Base-by-base conservation (phyloP, 2,113 vertebrate species). In the Picathartes gymnocephalus region DNA sequence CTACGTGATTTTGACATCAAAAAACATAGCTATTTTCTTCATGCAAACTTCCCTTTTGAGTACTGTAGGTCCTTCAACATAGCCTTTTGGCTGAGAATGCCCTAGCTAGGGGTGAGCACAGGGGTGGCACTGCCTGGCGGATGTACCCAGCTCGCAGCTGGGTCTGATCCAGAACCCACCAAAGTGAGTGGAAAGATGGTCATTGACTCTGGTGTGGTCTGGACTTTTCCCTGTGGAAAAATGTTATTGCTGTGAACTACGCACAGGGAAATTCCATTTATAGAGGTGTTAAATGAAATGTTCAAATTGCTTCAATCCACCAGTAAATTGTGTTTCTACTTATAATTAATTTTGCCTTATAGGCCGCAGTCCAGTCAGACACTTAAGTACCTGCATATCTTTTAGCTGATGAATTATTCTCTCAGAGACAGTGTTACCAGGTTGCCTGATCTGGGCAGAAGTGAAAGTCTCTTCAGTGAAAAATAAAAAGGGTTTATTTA, bases 321-420 rank as follows among this genome's bases (percentile, higher is more conserved):
- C 5, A 90, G 33, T 33, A 95, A 90, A 92, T 90, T 78, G 35
- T 6, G 1, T 86, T 95, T 92, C 56, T 86, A 51, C 45, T 88
- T 72, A 47, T 48, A 86, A 68, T 81, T 69, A 94, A 84, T 86
- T 96, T 93, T 90, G 60, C 23, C 85, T 88, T 96, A 86, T 37
- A 91, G 88, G 88, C 47, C 82, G 72, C 90, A 90, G 79, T 86
- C 69, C 64, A 86, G 85, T 44, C 64, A 92, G 79, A 27, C 80
- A 90, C 48, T 96, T 90, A 92, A 91, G 68, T 87, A 96, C 79
- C 90, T 95, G 90, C 4, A 3, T 93, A 83, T 82, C 85, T 95
- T 95, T 88, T 82, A 88, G 37, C 44, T 86, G 80, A 83, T 83
- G 44, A 90, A 92, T 90, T 92, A 83, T 86, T 66, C 39, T 94